phyloP scores from a whole-genome alignment of 1,140 invertebrate genomes.

The Meloidogyne hapla region DNA sequence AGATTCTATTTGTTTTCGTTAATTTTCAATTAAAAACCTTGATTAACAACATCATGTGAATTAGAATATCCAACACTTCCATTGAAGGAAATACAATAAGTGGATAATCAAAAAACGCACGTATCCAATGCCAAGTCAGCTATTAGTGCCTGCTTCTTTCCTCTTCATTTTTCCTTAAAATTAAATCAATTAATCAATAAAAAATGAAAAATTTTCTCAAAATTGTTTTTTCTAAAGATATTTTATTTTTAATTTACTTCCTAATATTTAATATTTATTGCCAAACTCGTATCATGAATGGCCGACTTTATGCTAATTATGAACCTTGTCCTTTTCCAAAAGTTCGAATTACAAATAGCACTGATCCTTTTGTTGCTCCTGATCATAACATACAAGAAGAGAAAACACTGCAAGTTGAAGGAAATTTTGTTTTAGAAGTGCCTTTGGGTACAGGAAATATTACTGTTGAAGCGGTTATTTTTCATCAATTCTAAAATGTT shows the following conservation, averaged over 20 bases:
- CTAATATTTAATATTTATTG: neutral
- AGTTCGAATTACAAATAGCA: neutral
- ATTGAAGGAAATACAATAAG: neutral
- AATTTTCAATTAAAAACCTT: too few species aligned
- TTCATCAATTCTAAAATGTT: neutral
- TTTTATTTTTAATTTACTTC: neutral
- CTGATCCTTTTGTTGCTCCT: neutral
- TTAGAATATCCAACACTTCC: too few species aligned
- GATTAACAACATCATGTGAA: too few species aligned
- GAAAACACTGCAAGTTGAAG: neutral
- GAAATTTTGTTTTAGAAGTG: neutral
- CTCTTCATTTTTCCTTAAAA: neutral
- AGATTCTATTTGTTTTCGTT: too few species aligned
- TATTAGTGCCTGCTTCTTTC: neutral
- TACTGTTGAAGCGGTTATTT: neutral
- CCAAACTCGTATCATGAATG: neutral
- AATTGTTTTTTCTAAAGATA: neutral
- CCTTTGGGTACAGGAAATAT: neutral
- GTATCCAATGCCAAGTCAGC: neutral
- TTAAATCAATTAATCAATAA: too few species aligned
- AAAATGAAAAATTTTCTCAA: neutral
- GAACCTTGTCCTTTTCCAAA: conserved; percentile 2
- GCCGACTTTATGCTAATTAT: neutral
- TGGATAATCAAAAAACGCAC: neutral
- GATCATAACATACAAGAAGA: neutral